A percentile compares a stretch with the other conserved stretches of the same genome.
Conservation (phyloP, 53 echinoderm and acorn worm genomes). For the Mesocentrotus franciscanus region DNA sequence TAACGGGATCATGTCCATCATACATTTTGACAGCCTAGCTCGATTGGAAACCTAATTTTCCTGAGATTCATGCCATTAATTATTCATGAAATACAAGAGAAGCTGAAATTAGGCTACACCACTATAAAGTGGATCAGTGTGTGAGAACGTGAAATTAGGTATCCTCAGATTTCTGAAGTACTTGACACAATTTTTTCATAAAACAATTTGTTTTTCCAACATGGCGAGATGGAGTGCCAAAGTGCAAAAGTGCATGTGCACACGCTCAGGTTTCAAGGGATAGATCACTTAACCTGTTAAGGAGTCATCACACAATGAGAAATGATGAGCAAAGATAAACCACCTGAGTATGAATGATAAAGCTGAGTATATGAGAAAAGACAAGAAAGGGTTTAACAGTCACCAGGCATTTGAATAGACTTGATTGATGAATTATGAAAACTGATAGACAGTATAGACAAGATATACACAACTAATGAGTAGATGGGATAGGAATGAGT, state of each 20-base stretch:
- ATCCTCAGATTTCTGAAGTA: conserved; percentile 15
- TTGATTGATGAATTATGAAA: neutral
- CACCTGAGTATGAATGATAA: neutral
- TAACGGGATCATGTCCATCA: conserved; percentile 8
- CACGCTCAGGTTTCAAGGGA: conserved; percentile 24
- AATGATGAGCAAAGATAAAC: neutral
- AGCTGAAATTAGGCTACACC: conserved; percentile 25
- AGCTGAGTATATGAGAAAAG: neutral
- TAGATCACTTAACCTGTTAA: neutral
- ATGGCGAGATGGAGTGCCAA: conserved; percentile 11
- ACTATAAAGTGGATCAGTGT: neutral
- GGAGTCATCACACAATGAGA: neutral
- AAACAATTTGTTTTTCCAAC: conserved; percentile 32
- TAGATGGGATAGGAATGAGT: neutral
- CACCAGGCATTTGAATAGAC: neutral
- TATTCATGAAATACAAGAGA: conserved; percentile 33
- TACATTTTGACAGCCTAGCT: neutral
- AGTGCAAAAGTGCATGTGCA: conserved; percentile 35
- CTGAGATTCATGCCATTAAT: conserved; percentile 26
- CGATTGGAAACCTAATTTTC: conserved; percentile 50
- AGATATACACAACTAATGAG: neutral
- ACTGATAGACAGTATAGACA: neutral
- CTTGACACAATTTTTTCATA: conserved; percentile 30
- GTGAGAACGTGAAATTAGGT: conserved; percentile 15
- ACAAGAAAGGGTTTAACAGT: neutral